Conservation (phyloP, 2,888 invertebrate genomes). For the Meiosimyza platycephala region DNA sequence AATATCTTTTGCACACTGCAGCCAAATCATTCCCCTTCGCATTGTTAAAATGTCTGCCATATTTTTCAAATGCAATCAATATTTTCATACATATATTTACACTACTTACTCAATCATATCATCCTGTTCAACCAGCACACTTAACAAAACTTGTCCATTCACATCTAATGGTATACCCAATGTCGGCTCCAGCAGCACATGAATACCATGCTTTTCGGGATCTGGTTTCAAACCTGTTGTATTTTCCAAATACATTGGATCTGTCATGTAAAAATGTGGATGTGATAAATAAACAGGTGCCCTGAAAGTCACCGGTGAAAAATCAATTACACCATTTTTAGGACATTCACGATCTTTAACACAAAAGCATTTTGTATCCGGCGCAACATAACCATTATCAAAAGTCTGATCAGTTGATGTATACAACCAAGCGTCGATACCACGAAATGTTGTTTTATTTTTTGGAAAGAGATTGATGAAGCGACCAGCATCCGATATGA, state of each 20-base stretch:
- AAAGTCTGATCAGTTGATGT: slow-evolving; percentile 73
- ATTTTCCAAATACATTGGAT: slow-evolving; percentile 73
- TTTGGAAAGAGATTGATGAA: slow-evolving; percentile 67
- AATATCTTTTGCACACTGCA: no score
- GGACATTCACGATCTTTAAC: slow-evolving; percentile 66
- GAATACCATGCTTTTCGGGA: slow-evolving; percentile 73
- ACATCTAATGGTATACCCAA: slow-evolving; percentile 81
- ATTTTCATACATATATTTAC: neutral
- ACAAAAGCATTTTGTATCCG: slow-evolving; percentile 77
- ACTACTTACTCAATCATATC: slow-evolving; percentile 70
- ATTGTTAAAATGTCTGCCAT: no score
- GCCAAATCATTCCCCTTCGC: no score
- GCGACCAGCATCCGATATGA: slow-evolving; percentile 83
- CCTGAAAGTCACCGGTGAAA: slow-evolving; percentile 77
- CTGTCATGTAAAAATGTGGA: slow-evolving; percentile 83
- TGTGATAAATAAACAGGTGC: slow-evolving; percentile 84
- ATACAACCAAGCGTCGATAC: slow-evolving; percentile 59
- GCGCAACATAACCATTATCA: slow-evolving; percentile 75
- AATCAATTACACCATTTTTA: slow-evolving; percentile 74
- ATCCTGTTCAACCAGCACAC: slow-evolving; percentile 70
- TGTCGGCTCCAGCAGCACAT: slow-evolving; percentile 77
- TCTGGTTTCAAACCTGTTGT: slow-evolving; percentile 77
- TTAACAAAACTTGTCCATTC: slow-evolving; percentile 80
- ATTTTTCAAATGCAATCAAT: neutral
- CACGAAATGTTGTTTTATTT: slow-evolving; percentile 48